phyloP scores from a whole-genome alignment of 2,888 invertebrate genomes.

The Heliconius ismenius region DNA sequence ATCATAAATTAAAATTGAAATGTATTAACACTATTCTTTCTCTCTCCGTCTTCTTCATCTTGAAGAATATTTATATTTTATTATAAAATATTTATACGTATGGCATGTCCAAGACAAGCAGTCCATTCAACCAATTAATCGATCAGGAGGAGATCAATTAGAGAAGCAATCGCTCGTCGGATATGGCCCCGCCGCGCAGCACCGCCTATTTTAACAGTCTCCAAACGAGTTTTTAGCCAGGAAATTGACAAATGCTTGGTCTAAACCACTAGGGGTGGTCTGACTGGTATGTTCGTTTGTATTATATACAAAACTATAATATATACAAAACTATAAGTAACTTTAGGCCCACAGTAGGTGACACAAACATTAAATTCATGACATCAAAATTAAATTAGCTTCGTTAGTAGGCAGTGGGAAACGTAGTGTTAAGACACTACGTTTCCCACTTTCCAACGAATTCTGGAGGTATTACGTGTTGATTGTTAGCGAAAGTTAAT shows the following conservation, averaged over 20 bases:
- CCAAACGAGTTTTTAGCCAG: slow-evolving; percentile 60
- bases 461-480: no score
- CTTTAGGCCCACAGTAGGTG: no score
- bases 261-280: slow-evolving; percentile 34
- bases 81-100: not conserved
- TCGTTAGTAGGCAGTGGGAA: no score
- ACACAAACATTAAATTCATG: no score
- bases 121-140: slow-evolving; percentile 20
- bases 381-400: no score
- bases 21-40: no score
- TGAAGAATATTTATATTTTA: not conserved
- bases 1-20: no score
- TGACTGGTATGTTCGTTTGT: not conserved
- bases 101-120: slow-evolving; percentile 2
- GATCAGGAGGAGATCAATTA: slow-evolving; percentile 49
- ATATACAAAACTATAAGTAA: no score
- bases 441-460: no score
- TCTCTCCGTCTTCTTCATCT: no score
- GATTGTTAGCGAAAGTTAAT: no score
- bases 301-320: not conserved
- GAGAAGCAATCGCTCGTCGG: slow-evolving; percentile 60
- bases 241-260: slow-evolving; percentile 53
- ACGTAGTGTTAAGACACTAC: no score
- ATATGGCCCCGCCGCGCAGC: slow-evolving; percentile 63
- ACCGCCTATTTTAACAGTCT: slow-evolving; percentile 72